Percentiles rank a stretch among this genome's conserved stretches.
These are phyloP conservation scores for Phenganax marumi DNA, from an alignment of 92 coral and sea anemone species.

Conservation along the genomic window DNA sequence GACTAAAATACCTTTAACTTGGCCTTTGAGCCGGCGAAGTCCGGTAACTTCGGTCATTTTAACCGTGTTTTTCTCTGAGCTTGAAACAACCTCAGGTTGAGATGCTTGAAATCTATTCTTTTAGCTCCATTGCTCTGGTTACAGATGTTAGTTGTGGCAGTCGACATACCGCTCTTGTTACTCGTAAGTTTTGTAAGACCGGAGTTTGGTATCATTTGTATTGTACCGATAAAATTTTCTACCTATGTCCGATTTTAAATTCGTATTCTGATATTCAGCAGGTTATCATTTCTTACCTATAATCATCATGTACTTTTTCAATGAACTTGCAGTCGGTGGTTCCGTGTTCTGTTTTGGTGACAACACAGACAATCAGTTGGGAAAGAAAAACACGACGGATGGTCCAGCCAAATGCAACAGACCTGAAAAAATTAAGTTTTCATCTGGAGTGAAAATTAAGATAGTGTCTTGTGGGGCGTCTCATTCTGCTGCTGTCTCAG, in stretches of 20 bases:
- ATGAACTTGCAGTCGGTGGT: conserved; percentile 45
- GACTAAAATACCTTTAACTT: no score
- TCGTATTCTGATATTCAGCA: background rate
- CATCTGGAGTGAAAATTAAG: conserved; percentile 62
- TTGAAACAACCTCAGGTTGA: background rate
- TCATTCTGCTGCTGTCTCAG: conserved; percentile 88
- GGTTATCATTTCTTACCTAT: background rate
- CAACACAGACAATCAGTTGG: conserved; percentile 83
- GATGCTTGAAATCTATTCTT: conserved; percentile 8
- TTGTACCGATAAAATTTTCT: background rate
- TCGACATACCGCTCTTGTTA: conserved; percentile 77
- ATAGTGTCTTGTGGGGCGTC: conserved; percentile 83
- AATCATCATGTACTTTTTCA: background rate
- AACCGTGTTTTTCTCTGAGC: background rate
- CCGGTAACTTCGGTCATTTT: background rate
- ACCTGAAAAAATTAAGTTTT: conserved; percentile 71
- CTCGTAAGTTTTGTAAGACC: conserved; percentile 66
- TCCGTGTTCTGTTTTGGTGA: conserved; percentile 81
- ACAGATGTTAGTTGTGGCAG: conserved; percentile 82
- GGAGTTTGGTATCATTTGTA: background rate
- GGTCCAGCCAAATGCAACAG: conserved; percentile 57
- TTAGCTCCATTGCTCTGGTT: conserved; percentile 50
- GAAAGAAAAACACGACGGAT: conserved; percentile 63
- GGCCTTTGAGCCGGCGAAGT: no score
- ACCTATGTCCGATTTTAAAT: background rate